Percentiles rank a stretch among this genome's conserved stretches.
Conservation (phyloP, 2,797 vertebrate genomes). For the Protosalanx chinensis region DNA sequence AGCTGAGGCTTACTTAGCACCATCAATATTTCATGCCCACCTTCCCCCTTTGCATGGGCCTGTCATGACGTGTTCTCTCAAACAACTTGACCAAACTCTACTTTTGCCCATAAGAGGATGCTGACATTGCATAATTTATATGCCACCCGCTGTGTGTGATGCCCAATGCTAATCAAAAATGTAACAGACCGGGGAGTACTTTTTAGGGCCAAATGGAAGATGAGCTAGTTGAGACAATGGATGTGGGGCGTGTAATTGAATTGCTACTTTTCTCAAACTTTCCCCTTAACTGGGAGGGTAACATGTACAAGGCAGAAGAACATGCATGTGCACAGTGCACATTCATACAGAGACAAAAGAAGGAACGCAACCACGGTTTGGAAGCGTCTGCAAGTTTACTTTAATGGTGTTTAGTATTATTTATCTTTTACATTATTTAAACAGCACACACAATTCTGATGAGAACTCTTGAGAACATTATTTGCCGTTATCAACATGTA, state of each 20-base stretch:
- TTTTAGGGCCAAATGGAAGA: conserved; percentile 54
- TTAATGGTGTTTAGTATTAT: no score
- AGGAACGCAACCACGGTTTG: not conserved
- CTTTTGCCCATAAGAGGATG: conserved; percentile 70
- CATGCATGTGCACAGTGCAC: not conserved
- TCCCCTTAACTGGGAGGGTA: conserved; percentile 4
- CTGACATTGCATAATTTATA: conserved; percentile 76
- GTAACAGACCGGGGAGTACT: conserved; percentile 58
- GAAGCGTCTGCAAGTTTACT: not conserved
- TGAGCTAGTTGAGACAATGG: conserved; percentile 61
- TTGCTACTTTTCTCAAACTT: conserved; percentile 58
- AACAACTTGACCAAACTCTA: conserved; percentile 68
- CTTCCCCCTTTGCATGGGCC: conserved; percentile 56
- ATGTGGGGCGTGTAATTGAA: conserved; percentile 18
- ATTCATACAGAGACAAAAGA: not conserved
- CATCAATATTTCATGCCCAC: conserved; percentile 77
- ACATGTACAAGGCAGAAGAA: not conserved
- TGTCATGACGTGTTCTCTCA: conserved; percentile 74
- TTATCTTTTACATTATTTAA: no score
- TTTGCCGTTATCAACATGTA: no score
- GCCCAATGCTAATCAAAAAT: conserved; percentile 71
- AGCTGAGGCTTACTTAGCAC: conserved; percentile 69
- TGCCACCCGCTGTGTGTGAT: conserved; percentile 63
- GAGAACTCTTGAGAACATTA: no score
- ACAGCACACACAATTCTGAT: no score